Conservation (phyloP, 2,888 invertebrate genomes). For the Eilema depressum region DNA sequence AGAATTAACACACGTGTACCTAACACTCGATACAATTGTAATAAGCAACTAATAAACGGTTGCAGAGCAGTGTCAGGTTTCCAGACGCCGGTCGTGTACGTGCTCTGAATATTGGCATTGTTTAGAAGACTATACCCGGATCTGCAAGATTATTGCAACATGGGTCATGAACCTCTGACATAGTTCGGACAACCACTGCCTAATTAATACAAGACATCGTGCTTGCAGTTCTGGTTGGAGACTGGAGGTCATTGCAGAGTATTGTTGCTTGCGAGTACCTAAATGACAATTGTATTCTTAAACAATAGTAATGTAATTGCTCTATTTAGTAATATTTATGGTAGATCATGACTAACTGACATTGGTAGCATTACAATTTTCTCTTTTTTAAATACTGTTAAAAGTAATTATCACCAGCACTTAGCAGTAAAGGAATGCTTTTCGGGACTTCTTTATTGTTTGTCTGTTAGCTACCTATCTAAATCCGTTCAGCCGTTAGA, state of each 20-base stretch:
- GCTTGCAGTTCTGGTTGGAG: slow-evolving; percentile 2
- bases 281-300: slow-evolving; percentile 15
- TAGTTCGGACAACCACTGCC: slow-evolving; percentile 8
- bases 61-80: slow-evolving; percentile 24
- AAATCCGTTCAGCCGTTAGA: too few relatives aligned
- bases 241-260: slow-evolving; percentile 4
- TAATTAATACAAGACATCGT: slow-evolving; percentile 22
- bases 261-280: slow-evolving; percentile 13
- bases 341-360: neutral
- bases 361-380: neutral
- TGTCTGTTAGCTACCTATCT: too few relatives aligned
- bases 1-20: slow-evolving; percentile 5
- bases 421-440: too few relatives aligned
- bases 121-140: slow-evolving; percentile 41
- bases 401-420: too few relatives aligned
- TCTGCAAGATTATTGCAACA: slow-evolving; percentile 40
- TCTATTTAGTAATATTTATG: neutral
- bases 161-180: slow-evolving; percentile 19
- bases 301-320: slow-evolving; percentile 8
- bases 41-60: slow-evolving; percentile 36
- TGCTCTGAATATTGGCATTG: slow-evolving; percentile 37
- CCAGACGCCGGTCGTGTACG: slow-evolving; percentile 35
- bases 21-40: slow-evolving; percentile 18
- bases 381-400: too few relatives aligned
- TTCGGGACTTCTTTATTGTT: too few relatives aligned